Base-by-base conservation (phyloP, 2,797 vertebrate species). In the Propithecus perrieri region DNA sequence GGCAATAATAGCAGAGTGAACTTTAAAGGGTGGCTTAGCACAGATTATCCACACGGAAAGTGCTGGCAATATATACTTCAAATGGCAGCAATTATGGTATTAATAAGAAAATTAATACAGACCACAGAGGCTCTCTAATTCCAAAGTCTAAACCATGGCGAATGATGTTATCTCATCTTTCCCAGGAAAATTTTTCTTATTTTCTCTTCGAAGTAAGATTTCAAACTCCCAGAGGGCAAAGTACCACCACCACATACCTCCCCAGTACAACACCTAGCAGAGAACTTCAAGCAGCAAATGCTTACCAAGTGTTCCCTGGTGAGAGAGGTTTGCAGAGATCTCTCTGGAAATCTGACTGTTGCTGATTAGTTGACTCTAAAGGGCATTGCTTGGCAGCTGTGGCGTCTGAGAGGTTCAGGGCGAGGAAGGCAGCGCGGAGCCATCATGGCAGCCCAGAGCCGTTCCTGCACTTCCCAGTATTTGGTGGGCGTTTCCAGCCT, bases 21-120 rank as follows among this genome's bases (percentile, higher is more conserved):
- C 75, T 67, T 86, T 59, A 89, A 97, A 94, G 30, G 26, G 11
- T 80, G 67, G 53, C 65, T 85, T 74, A 89, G 75, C 20, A 24
- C 75, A 94, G 86, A 89, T 94, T 94, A 93, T 65, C 63, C 75
- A 38, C 7, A 13, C 12, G 69, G 57, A 87, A 93, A 67, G 53
- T 59, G 69, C n/a, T 93, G 87, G 63, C 38, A 26, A 71, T 35
- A 30, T 38, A 57, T 50, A 18, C 72, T 94, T 83, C 74, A 91
- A 18, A 10, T 35, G 67, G 79, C 11, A 78, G 74, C 85, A 87
- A 79, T 93, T 89, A 93, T 2, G 61, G 57, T 55, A 72, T 93
- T 91, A 94, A 79, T 35, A 93, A 80, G 95, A 93, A 89, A 89
- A 91, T 93, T 91, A 91, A 79, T 89, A 80, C 59, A 84, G 74